Percentiles rank a stretch among this genome's conserved stretches.
These are phyloP conservation scores for Stichopus chloronotus DNA, from an alignment of 35 echinoderm and acorn worm genomes.

Conservation along the genomic window DNA sequence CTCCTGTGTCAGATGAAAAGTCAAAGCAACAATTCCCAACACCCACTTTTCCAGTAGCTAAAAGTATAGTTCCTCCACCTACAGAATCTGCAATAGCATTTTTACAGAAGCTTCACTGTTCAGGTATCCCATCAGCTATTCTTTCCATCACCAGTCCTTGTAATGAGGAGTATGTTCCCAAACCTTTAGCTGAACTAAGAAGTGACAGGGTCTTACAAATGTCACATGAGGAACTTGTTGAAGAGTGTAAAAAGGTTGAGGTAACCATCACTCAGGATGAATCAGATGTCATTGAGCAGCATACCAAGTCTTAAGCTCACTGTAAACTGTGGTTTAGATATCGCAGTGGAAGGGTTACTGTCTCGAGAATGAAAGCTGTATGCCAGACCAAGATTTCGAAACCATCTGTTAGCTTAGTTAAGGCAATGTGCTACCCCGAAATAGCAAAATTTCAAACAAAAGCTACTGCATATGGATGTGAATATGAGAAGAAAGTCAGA, in stretches of 20 bases:
- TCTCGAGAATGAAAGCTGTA: slow-evolving; percentile 32
- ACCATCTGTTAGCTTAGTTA: slow-evolving; percentile 1
- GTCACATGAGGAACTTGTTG: background rate
- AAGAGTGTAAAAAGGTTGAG: slow-evolving; percentile 9
- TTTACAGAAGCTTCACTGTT: background rate
- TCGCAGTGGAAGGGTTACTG: slow-evolving; percentile 5
- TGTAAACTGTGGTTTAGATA: background rate
- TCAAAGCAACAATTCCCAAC: background rate
- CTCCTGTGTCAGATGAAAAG: background rate
- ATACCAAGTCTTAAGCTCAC: background rate
- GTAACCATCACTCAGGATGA: too few species aligned
- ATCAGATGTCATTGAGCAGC: too few species aligned
- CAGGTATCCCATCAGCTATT: background rate
- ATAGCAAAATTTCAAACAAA: background rate
- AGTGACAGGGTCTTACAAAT: background rate
- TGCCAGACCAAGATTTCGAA: background rate
- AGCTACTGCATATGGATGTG: background rate
- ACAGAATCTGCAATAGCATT: background rate
- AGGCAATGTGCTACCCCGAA: slow-evolving; percentile 32
- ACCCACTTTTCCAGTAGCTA: background rate
- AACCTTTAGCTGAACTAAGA: background rate
- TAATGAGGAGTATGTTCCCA: slow-evolving; percentile 10
- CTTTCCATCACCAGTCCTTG: background rate
- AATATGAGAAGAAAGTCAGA: slow-evolving; percentile 4
- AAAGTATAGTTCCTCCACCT: background rate